Base-by-base conservation (phyloP, 2,888 invertebrate species). In the Aethes cnicana region DNA sequence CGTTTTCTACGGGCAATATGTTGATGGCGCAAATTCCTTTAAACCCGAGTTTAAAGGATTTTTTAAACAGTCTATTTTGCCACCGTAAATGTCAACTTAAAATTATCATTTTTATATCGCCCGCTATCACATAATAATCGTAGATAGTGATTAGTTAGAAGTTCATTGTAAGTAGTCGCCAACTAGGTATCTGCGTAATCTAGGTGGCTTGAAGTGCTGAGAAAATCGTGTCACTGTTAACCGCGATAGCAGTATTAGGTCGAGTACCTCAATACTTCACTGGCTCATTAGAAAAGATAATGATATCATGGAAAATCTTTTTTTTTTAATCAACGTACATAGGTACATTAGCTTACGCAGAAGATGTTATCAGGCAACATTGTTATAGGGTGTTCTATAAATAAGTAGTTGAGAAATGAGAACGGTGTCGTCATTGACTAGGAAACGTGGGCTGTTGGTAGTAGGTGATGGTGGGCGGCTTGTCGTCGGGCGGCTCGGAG, bases 401-500 rank as follows among this genome's bases (percentile, higher is more conserved):
- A 50, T 54, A 44, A 47, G 26, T 57, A 47, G 36, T 55, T 17
- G 48, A 49, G 39, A 37, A n/a, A 44, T 32, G 30, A 52, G 18
- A 16, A 42, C 33, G 23, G 25, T 47, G 47, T 30, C 44, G 39
- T 56, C 54, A 57, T 41, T 49, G 53, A 55, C 56, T 58, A 56
- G 48, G 50, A 44, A 32, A 50, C 18, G 36, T 36, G 11, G 44
- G 46, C 37, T 52, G 49, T 49, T 37, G 56, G 30, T 79, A 81
- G 80, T 86, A 86, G 77, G 78, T 77, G 56, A 87, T 81, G 63
- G 76, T 79, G 37, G 79, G 55, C 11, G 79, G 70, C 72, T 88
- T 88, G 64, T 88, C 84, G 50, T 88, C 88, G 20, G 83, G 77
- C 17, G 73, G 69, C 36, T 89, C 89, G 8, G 88, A 87, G 17